These are phyloP conservation scores for Nothura maculosa DNA, from an alignment of 2,797 vertebrate species.

Conservation along the genomic window DNA sequence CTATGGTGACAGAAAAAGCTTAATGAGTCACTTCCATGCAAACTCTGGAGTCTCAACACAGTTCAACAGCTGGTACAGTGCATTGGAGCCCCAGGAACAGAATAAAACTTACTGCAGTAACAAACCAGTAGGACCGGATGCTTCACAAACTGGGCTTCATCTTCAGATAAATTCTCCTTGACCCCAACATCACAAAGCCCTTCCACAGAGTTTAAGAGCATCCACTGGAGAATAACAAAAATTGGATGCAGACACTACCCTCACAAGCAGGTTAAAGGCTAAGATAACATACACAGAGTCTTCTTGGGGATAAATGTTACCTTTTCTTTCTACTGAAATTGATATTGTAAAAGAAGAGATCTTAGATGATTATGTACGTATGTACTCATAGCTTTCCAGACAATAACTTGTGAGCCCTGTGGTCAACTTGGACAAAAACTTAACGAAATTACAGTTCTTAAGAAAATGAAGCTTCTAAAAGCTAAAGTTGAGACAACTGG, in stretches of 20 bases:
- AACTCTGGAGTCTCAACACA: not conserved
- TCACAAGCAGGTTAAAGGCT: not conserved
- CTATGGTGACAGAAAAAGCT: not conserved
- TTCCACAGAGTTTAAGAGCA: not conserved
- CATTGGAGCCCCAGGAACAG: not conserved
- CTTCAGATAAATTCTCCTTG: not conserved
- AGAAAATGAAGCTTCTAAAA: not conserved
- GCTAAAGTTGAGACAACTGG: not conserved
- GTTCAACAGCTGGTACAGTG: not conserved
- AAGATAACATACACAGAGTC: not conserved
- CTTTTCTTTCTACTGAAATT: not conserved
- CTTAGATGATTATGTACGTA: not conserved
- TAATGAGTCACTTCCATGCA: not conserved
- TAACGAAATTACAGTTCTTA: not conserved
- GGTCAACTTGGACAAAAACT: not conserved
- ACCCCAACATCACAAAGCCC: not conserved
- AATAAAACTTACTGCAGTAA: not conserved
- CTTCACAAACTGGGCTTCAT: not conserved
- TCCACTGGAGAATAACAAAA: not conserved
- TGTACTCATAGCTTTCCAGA: not conserved
- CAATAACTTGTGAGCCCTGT: not conserved
- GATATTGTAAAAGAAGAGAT: not conserved
- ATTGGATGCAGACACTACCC: not conserved
- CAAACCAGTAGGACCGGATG: not conserved
- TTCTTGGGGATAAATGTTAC: not conserved